Evolutionary conservation across 2,797 vertebrate genomes (phyloP).

Genomic region (Chanos chanos): DNA sequence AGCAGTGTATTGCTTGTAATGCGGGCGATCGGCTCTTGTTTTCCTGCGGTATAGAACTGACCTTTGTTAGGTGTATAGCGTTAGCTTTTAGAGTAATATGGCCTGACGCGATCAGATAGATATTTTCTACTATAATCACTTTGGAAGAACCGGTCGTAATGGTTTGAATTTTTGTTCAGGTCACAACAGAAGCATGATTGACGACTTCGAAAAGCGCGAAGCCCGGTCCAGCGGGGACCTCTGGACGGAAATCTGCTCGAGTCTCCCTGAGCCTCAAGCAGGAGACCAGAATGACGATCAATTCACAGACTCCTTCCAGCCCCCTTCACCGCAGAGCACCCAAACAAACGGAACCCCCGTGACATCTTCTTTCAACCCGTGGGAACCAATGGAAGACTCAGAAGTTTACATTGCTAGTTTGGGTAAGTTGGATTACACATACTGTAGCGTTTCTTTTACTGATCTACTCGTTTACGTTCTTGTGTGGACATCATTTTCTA

Average conservation of each 20-base stretch:
- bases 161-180: background rate
- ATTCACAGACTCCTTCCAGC: conserved; percentile 85
- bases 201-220: conserved; percentile 70
- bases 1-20: too few relatives aligned
- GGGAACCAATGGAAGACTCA: conserved; percentile 92
- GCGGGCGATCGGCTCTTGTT: too few relatives aligned
- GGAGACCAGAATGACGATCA: conserved; percentile 49
- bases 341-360: conserved; percentile 39
- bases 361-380: conserved; percentile 58
- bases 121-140: too few relatives aligned
- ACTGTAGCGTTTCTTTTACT: background rate
- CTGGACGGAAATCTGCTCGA: conserved; percentile 91
- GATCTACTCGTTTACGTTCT: background rate
- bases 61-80: background rate
- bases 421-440: conserved; percentile 64
- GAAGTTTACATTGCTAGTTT: conserved; percentile 89
- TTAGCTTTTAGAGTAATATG: background rate
- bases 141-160: too few relatives aligned
- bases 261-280: conserved; percentile 64
- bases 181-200: conserved; percentile 71
- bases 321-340: conserved; percentile 36
- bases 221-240: conserved; percentile 79
- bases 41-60: too few relatives aligned
- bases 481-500: background rate
- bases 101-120: too few relatives aligned